phyloP scores from a whole-genome alignment of 2,113 vertebrate species.

The Hydropotes inermis region DNA sequence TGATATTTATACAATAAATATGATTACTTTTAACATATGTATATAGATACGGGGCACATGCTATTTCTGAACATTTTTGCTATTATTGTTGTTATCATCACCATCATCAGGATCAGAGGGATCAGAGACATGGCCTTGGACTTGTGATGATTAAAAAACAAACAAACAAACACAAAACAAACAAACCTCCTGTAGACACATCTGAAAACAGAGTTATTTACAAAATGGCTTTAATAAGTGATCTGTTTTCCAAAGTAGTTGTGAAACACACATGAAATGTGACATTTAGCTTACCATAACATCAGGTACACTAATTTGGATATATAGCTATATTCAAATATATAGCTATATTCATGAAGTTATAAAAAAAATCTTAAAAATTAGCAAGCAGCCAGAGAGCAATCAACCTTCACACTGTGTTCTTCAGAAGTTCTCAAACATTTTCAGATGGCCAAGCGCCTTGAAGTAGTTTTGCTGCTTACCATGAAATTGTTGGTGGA shows the following conservation, averaged over 20 bases:
- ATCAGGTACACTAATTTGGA: not conserved
- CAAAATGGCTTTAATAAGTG: not conserved
- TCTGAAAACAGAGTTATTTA: slow-evolving; percentile 25
- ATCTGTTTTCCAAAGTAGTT: slow-evolving; percentile 1
- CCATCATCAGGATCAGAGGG: not conserved
- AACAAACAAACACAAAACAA: not conserved
- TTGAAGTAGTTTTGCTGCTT: not conserved
- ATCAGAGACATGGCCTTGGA: not conserved
- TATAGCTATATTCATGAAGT: not conserved
- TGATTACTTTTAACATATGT: not conserved
- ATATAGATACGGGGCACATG: not conserved
- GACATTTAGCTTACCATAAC: not conserved
- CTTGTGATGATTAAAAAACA: not conserved
- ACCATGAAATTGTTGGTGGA: slow-evolving; percentile 4
- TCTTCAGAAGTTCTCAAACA: slow-evolving; percentile 5
- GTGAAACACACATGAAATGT: not conserved
- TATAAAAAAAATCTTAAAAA: slow-evolving; percentile 22
- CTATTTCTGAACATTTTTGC: not conserved
- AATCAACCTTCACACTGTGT: not conserved
- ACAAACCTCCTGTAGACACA: not conserved
- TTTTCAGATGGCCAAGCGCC: not conserved
- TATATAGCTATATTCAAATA: not conserved
- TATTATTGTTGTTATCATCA: not conserved
- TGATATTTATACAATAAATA: not conserved
- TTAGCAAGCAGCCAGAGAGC: not conserved